These are phyloP conservation scores for Trileptium ribeirensis DNA, from an alignment of 2,888 invertebrate genomes.

Conservation along the genomic window DNA sequence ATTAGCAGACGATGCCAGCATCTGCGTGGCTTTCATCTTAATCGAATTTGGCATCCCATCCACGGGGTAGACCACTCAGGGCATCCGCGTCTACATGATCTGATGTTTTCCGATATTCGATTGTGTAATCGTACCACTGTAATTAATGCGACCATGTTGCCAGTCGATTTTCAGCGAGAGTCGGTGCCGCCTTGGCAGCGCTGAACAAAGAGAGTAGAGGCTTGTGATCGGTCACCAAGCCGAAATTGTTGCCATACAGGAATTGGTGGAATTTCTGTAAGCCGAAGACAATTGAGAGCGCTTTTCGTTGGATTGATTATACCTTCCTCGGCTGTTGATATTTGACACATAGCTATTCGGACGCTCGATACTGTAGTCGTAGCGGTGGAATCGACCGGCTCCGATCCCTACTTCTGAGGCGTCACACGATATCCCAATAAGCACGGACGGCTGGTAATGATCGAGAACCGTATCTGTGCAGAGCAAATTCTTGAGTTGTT, in stretches of 20 bases:
- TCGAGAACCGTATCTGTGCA: conserved; percentile 32
- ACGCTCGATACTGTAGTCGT: conserved; percentile 41
- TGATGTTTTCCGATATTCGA: too few relatives aligned
- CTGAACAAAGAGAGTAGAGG: conserved; percentile 46
- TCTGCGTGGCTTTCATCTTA: too few relatives aligned
- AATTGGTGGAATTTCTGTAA: conserved; percentile 51
- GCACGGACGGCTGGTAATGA: conserved; percentile 38
- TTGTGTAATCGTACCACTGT: conserved; percentile 44
- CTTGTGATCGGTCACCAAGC: conserved; percentile 51
- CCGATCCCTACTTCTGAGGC: conserved; percentile 42
- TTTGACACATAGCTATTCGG: conserved; percentile 39
- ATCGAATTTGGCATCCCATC: too few relatives aligned
- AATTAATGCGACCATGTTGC: conserved; percentile 43
- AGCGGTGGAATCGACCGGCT: conserved; percentile 39
- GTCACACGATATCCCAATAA: conserved; percentile 46
- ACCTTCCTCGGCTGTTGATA: conserved; percentile 48
- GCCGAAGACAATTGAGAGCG: conserved; percentile 49
- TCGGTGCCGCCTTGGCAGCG: conserved; percentile 38
- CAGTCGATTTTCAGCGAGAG: conserved; percentile 39
- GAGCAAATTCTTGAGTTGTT: conserved; percentile 35
- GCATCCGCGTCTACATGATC: too few relatives aligned
- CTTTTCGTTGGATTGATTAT: conserved; percentile 44
- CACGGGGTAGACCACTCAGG: too few relatives aligned
- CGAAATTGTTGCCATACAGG: conserved; percentile 51
- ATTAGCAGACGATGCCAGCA: too few relatives aligned